Evolutionary conservation across 2,113 vertebrate genomes (phyloP), one percentile per base, ranked within the genome.

Genomic region (Platichthys stellatus): DNA sequence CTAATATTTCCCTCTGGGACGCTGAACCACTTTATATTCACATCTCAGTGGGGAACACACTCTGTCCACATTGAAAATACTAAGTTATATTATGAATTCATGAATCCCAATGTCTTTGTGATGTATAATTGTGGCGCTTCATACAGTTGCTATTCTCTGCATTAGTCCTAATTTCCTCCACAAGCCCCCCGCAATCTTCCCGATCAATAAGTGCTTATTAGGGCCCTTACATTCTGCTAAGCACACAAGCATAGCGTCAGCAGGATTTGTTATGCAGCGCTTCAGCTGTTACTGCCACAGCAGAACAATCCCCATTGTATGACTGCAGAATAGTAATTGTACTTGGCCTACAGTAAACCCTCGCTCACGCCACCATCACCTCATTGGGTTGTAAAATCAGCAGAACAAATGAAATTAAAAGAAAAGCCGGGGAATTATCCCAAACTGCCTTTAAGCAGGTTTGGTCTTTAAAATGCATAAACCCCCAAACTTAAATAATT

Each of bases 181-280:
- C 69, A 49, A 38, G 56, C 43, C 64, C 59, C 24, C 40, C 53
- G 56, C 31, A 60, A 26, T 47, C 69, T 54, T 62, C 38, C 49
- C 26, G 68, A 85, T 89, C 81, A 83, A 82, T 85, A 74, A 49
- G 63, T 81, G 79, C 72, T 80, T 63, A 78, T 83, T 43, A 61
- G 53, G 69, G 31, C 40, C 74, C 56, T 86, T 80, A 63, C 58
- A 58, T 81, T 75, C 54, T 40, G 38, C 68, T 86, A 60, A 83
- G 70, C 78, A 49, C 63, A 66, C 54, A 72, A 71, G 35, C 7
- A 23, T 69, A 35, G 56, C 38, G 38, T 87, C 90, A 90, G 89
- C 81, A 86, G 80, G 74, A 80, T 86, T 84, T 86, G 66, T 83
- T 72, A 60, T 81, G 59, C 77, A 69, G 75, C 76, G 78, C 74